Evolutionary conservation across 1,140 invertebrate species (phyloP), one percentile per base, ranked within the genome.

Genomic region (Subanguina moxae): DNA sequence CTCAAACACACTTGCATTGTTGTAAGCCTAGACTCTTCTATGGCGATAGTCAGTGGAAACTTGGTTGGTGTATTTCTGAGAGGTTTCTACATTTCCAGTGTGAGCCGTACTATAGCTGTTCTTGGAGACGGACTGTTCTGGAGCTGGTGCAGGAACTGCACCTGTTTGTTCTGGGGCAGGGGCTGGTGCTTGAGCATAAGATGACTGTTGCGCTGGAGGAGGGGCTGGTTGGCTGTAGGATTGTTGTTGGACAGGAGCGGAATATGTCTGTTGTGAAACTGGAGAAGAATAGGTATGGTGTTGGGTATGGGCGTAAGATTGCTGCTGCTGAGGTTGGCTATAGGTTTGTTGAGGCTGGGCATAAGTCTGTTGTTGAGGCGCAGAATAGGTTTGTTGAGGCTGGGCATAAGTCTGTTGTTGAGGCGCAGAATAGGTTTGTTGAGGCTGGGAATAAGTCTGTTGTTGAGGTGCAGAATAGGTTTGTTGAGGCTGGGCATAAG

Each of bases 181-280:
- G n/a, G n/a, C 9, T 27, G 25, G 27, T 11, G 27, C 59, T 7
- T 27, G 27, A 7, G 1, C 1, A 38, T 38, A 38, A 3, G 32
- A 38, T 38, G 32, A 38, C 19, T 25, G n/a, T 28, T 28, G 59
- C 9, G 27, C 17, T 1, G 59, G 17, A 15, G 59, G 21, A 42
- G 59, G 17, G 59, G 59, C 59, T 62, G 59, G 59, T 17, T 52
- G 48, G 23, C n/a, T 21, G 23, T 52, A 52, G 23, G 48, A 7
- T 25, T 52, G 48, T 7, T 52, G 48, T 25, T 52, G 48, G 8
- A 25, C 48, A 21, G 48, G 48, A 52, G 48, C 48, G 48, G 48
- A 3, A 52, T 52, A 52, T 3, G 48, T 52, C 48, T 52, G 48
- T 15, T 45, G 43, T n/a, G 11, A n/a, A 45, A n/a, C 43, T n/a